Evolutionary conservation across 2,888 invertebrate genomes (phyloP).

Genomic region (Neocrepidodera transversa): DNA sequence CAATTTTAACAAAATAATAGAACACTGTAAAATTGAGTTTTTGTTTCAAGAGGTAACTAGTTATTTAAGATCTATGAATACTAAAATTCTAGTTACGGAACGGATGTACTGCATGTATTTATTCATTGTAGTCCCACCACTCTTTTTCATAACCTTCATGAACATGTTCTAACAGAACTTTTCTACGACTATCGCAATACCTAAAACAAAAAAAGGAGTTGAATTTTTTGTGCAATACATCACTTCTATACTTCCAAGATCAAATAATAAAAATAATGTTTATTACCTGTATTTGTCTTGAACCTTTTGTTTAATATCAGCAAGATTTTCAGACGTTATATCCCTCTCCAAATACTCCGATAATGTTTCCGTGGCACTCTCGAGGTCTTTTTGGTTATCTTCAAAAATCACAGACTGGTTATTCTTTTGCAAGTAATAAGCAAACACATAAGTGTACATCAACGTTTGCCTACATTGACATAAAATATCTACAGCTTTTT

Average conservation of each 20-base stretch:
- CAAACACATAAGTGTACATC: constrained; percentile 99
- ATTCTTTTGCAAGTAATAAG: constrained; percentile 96
- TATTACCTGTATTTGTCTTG: constrained; percentile 93
- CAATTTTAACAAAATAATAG: constrained; percentile 22
- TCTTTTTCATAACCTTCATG: constrained; percentile 99
- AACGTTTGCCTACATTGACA: constrained; percentile 97
- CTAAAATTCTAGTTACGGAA: constrained; percentile 48
- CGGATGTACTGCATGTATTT: constrained; percentile 53
- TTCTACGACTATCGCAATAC: constrained; percentile 97
- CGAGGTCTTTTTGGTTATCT: constrained; percentile 97
- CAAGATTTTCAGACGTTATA: constrained; percentile 95
- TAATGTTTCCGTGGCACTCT: constrained; percentile 95
- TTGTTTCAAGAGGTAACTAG: constrained; percentile 47
- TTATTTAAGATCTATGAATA: constrained; percentile 46
- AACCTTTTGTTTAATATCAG: constrained; percentile 98
- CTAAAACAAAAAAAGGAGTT: constrained; percentile 67
- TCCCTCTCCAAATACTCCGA: constrained; percentile 98
- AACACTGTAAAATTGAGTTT: constrained; percentile 32
- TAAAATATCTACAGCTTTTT: constrained; percentile 95
- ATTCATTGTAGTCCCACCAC: constrained; percentile 96
- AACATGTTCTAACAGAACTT: constrained; percentile 95
- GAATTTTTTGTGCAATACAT: not conserved
- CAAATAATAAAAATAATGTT: not conserved
- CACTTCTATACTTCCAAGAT: not conserved
- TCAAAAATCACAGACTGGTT: constrained; percentile 99